Conservation (phyloP, 2,888 invertebrate genomes). For the Saturnia japonica region DNA sequence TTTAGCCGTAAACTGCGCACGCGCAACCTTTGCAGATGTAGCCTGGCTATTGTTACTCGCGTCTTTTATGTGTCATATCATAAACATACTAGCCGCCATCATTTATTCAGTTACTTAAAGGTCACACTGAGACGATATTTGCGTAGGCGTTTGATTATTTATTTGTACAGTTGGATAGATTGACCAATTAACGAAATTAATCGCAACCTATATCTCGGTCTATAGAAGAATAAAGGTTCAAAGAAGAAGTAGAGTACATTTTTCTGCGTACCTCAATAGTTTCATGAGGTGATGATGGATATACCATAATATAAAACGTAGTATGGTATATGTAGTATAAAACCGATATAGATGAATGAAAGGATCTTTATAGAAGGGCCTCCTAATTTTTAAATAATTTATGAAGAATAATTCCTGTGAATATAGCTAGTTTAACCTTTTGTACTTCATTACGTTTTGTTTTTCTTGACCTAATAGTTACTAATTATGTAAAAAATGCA, state of each 20-base stretch:
- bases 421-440: too few species aligned
- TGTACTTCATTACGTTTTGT: too few species aligned
- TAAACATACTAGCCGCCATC: slow-evolving; percentile 3
- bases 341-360: too few species aligned
- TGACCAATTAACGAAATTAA: background rate
- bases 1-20: slow-evolving; percentile 19
- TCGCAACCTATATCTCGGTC: background rate
- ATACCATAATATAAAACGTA: too few species aligned
- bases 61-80: background rate
- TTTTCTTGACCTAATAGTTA: too few species aligned
- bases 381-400: too few species aligned
- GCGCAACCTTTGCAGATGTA: background rate
- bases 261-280: background rate
- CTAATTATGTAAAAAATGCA: too few species aligned
- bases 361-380: too few species aligned
- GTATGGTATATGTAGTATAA: too few species aligned
- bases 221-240: background rate
- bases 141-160: background rate
- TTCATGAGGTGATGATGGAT: background rate
- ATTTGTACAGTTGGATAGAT: background rate
- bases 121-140: slow-evolving; percentile 14
- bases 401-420: too few species aligned
- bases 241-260: background rate
- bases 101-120: slow-evolving; percentile 8
- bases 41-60: slow-evolving; percentile 2